Evolutionary conservation across 2,113 vertebrate species (phyloP).

Genomic region (Nycticebus coucang): DNA sequence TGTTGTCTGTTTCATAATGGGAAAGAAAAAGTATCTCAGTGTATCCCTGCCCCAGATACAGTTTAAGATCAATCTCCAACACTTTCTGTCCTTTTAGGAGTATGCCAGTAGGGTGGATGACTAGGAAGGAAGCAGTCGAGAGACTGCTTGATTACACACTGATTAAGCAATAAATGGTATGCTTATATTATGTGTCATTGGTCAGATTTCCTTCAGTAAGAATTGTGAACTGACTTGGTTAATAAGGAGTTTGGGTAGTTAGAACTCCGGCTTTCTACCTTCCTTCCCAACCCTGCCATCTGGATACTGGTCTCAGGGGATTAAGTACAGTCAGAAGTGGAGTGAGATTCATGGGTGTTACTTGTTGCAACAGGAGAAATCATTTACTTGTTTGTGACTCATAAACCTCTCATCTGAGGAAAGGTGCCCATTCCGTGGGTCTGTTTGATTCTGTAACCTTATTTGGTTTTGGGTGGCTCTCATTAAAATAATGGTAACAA

Average conservation of each 20-base stretch:
- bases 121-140: neutral
- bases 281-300: too few species aligned
- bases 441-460: neutral
- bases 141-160: neutral
- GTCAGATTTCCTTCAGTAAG: neutral
- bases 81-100: neutral
- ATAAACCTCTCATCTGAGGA: neutral
- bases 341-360: neutral
- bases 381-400: slow-evolving; percentile 44
- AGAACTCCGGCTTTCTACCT: neutral
- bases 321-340: neutral
- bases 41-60: neutral
- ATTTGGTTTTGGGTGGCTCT: neutral
- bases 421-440: neutral
- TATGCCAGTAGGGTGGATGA: neutral
- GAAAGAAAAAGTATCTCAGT: neutral
- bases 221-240: neutral
- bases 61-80: neutral
- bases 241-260: neutral
- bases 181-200: neutral
- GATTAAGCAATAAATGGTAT: neutral
- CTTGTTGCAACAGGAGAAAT: neutral
- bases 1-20: neutral
- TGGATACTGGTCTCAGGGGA: neutral
- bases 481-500: neutral